Percentiles rank a stretch among this genome's conserved stretches.
Conservation (phyloP, 53 echinoderm and acorn worm genomes). For the Pentamera pediparva region DNA sequence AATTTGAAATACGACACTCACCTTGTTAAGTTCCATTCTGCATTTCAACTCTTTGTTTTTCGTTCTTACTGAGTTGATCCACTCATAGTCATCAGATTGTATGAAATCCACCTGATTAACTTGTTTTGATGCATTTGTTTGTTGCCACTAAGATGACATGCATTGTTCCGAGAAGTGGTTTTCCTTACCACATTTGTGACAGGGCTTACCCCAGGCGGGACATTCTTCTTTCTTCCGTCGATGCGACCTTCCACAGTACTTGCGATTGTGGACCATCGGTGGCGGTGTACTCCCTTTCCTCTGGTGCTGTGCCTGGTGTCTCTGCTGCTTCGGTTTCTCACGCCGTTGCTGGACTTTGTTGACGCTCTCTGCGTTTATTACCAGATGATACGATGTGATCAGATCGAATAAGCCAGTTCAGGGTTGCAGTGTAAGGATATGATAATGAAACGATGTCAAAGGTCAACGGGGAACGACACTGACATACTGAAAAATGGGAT, state of each 20-base stretch:
- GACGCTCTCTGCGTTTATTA: slow-evolving; percentile 32
- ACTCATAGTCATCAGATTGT: slow-evolving; percentile 15
- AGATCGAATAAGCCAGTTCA: too few relatives aligned
- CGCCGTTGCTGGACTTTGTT: slow-evolving; percentile 25
- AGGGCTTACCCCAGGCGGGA: slow-evolving; percentile 45
- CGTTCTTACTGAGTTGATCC: slow-evolving; percentile 17
- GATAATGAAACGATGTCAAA: too few relatives aligned
- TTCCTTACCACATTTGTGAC: slow-evolving; percentile 31
- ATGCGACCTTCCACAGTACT: too few relatives aligned
- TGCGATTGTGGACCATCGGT: too few relatives aligned
- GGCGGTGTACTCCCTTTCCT: too few relatives aligned
- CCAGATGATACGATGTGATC: too few relatives aligned
- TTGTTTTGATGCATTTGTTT: not conserved
- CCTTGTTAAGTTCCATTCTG: slow-evolving; percentile 37
- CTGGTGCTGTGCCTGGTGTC: too few relatives aligned
- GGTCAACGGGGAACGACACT: too few relatives aligned
- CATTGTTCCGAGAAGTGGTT: slow-evolving; percentile 22
- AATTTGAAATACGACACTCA: slow-evolving; percentile 49
- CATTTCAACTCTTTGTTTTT: slow-evolving; percentile 32
- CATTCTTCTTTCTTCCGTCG: slow-evolving; percentile 39
- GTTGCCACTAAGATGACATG: not conserved
- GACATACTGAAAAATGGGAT: too few relatives aligned
- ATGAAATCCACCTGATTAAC: not conserved
- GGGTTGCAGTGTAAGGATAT: too few relatives aligned
- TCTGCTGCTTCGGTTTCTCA: not conserved